Evolutionary conservation across 2,113 vertebrate genomes (phyloP), one percentile per base, ranked within the genome.

Genomic region (Mormoops blainvillei): DNA sequence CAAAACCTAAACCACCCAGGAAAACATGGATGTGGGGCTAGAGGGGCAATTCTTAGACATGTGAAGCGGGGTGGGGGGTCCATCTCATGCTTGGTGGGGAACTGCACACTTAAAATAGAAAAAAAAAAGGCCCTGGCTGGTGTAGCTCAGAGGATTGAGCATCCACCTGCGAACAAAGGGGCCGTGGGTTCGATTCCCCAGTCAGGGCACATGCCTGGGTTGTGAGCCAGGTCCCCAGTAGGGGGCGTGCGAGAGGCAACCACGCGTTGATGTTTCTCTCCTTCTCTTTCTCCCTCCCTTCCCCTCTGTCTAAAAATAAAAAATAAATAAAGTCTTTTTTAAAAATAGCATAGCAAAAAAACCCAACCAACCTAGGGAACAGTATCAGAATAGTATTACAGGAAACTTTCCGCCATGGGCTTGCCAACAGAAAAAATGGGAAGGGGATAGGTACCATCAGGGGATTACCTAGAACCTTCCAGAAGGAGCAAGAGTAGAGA

Each of bases 351-450:
- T n/a, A 74, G 38, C 52, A 50, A 28, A 81, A 58, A 65, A 3
- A 74, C 26, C 15, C 31, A 76, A 9, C 26, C 54, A 56, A 56
- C 9, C 16, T 7, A 31, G 36, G 56, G n/a, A 16, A 4, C 0
- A 6, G 3, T 2, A 18, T 65, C 43, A 6, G n/a, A 19, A 4
- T 0, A 8, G 3, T 2, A 18, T 58, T 43, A 7, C 20, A 61
- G 81, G 61, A 65, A 54, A 0, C 14, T 54, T 41, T 45, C 7
- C 14, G 36, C 61, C 22, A 9, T 11, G 52, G 48, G 36, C 19
- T 54, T 92, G 38, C 61, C 65, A 31, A 45, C 9, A 52, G 54
- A 70, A 83, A 68, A 67, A 70, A 28, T 12, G 16, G 38, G n/a
- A 50, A 56, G 77, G 48, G 18, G 50, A 7, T 18, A 45, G 67